Base-by-base conservation (phyloP, 2,797 vertebrate genomes). In the Parambassis ranga region DNA sequence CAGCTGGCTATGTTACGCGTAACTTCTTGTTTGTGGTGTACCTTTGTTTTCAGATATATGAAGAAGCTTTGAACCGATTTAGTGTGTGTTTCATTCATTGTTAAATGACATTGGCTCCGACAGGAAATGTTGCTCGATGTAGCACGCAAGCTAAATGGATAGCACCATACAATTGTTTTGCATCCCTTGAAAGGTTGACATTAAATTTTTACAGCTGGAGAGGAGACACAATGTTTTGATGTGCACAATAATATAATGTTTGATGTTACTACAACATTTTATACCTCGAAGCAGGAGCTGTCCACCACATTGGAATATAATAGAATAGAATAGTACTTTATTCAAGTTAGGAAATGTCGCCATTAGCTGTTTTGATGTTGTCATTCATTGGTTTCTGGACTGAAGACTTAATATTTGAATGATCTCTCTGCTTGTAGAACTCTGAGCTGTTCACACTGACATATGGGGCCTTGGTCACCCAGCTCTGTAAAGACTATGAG, bases 401-500 rank as follows among this genome's bases (percentile, higher is more conserved):
- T 9, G 19, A 13, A 27, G 1, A 26, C n/a, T n/a, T 24, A 5
- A 11, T 0, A 7, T n/a, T 22, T 10, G 0, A 52, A n/a, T 49
- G 63, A 1, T 71, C 35, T 51, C 42, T 52, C 27, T 7, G 35
- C 26, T 18, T 67, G 35, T 65, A 99, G 98, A 99, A 97, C 85
- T 98, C 97, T 0, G 98, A 99, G 90, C 93, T 99, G 51, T 99
- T 99, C 90, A 98, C 96, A 0, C 89, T 99, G 72, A 99, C 98
- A 0, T 99, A 99, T 0, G 98, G 98, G 0, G 96, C 97, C 1
- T 89, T 99, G 84, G 98, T 99, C 83, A 98, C 96, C 18, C 98
- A 99, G 81, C 93, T 99, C 5, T 99, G 98, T 87, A 99, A 99
- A 88, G 98, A 99, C 91, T 99, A 99, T 1, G 98, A 99, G 89